Conservation (phyloP, 1,140 invertebrate genomes). For the Theocolax elegans region DNA sequence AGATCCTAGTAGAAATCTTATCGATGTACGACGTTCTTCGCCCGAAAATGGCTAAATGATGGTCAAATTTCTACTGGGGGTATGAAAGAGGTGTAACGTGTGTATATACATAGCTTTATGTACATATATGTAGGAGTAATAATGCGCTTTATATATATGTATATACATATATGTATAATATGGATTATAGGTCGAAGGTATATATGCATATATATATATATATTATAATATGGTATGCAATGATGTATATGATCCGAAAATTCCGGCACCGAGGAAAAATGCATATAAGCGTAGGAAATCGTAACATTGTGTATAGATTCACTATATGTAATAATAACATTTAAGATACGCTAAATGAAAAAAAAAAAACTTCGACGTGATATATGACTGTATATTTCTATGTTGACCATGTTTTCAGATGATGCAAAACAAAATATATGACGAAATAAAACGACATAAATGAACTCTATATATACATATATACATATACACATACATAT, state of each 20-base stretch:
- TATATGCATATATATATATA: conserved; percentile 16
- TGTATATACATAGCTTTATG: conserved; percentile 34
- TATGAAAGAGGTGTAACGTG: too few relatives aligned
- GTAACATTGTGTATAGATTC: conserved; percentile 51
- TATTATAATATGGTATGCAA: not conserved
- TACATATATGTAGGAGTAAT: conserved; percentile 15
- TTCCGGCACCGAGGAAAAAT: conserved; percentile 44
- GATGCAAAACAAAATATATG: conserved; percentile 17
- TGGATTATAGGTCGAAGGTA: not conserved
- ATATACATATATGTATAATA: conserved; percentile 31
- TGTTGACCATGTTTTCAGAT: conserved; percentile 57
- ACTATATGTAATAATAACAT: conserved; percentile 53
- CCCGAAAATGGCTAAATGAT: too few relatives aligned
- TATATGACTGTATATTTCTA: conserved; percentile 65
- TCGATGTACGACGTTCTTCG: too few relatives aligned
- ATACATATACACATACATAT: conserved; percentile 38
- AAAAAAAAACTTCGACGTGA: conserved; percentile 54
- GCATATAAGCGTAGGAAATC: conserved; percentile 23
- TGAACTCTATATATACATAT: conserved; percentile 35
- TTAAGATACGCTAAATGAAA: conserved; percentile 36
- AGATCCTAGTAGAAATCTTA: too few relatives aligned
- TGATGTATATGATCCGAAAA: not conserved
- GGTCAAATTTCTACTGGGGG: too few relatives aligned
- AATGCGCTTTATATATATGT: conserved; percentile 30
- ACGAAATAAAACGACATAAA: conserved; percentile 20